Evolutionary conservation across 2,888 invertebrate species (phyloP).

Genomic region (Cheilosia grossa): DNA sequence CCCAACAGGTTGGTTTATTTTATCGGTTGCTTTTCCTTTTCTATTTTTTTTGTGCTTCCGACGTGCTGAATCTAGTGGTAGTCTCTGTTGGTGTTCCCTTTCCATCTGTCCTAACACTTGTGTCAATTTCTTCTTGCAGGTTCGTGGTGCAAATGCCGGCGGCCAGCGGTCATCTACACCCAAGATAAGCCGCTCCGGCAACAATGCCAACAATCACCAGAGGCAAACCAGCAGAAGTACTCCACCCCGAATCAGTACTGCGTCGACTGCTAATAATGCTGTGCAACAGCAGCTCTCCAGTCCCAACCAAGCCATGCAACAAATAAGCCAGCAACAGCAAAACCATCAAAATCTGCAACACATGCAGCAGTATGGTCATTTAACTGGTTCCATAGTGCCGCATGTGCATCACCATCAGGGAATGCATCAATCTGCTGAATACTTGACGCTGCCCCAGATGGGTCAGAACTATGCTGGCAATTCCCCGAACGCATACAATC

Average conservation of each 20-base stretch:
- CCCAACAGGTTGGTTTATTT: constrained; percentile 78
- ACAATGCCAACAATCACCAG: constrained; percentile 78
- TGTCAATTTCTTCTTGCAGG: constrained; percentile 56
- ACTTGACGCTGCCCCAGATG: constrained; percentile 84
- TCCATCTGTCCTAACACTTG: too few species aligned
- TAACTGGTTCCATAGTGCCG: constrained; percentile 76
- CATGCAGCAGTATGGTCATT: constrained; percentile 81
- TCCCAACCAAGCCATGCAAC: constrained; percentile 78
- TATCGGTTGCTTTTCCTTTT: neutral
- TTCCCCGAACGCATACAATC: constrained; percentile 86
- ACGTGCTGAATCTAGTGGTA: too few species aligned
- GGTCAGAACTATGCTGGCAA: constrained; percentile 85
- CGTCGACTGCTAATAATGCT: constrained; percentile 80
- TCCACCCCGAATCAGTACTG: constrained; percentile 78
- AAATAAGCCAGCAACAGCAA: constrained; percentile 77
- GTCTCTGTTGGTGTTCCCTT: too few species aligned
- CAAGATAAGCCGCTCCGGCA: constrained; percentile 80
- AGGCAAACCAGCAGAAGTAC: constrained; percentile 80
- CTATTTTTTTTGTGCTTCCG: neutral
- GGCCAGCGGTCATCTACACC: constrained; percentile 82
- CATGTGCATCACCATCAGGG: constrained; percentile 82
- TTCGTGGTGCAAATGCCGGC: constrained; percentile 77
- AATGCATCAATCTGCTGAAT: constrained; percentile 83
- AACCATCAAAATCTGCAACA: constrained; percentile 79
- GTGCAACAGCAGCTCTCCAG: constrained; percentile 78